These are phyloP conservation scores for Ammodramus savannarum DNA, from an alignment of 2,113 vertebrate species.

Conservation along the genomic window DNA sequence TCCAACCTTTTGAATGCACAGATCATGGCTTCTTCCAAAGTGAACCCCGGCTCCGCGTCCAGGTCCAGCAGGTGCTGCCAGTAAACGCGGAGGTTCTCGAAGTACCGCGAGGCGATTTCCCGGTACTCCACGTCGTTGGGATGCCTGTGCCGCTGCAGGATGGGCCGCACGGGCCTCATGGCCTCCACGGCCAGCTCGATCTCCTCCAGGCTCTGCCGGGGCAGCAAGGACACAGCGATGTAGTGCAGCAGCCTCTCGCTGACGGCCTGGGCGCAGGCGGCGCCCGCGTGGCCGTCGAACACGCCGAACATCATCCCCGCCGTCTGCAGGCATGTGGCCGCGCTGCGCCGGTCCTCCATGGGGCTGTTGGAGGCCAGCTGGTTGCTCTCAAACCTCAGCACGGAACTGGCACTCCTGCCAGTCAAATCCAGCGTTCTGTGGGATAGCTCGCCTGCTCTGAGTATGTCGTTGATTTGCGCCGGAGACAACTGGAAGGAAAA, in stretches of 20 bases:
- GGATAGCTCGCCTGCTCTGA: conserved; percentile 81
- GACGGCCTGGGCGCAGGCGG: conserved; percentile 89
- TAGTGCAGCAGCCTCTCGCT: conserved; percentile 91
- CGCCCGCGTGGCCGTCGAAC: conserved; percentile 92
- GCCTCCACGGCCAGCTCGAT: conserved; percentile 85
- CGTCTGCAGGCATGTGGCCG: conserved; percentile 85
- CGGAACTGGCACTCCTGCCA: conserved; percentile 70
- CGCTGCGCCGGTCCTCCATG: conserved; percentile 86
- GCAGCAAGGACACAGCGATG: conserved; percentile 86
- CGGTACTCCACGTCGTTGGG: conserved; percentile 79
- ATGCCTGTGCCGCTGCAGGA: conserved; percentile 89
- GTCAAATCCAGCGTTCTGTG: conserved; percentile 75
- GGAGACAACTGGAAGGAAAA: conserved; percentile 80
- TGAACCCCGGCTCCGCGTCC: conserved; percentile 79
- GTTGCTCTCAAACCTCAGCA: conserved; percentile 90
- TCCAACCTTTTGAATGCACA: conserved; percentile 90
- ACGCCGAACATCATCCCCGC: conserved; percentile 92
- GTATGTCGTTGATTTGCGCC: conserved; percentile 80
- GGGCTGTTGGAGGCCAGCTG: conserved; percentile 89
- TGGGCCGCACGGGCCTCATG: conserved; percentile 81
- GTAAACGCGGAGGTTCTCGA: conserved; percentile 88
- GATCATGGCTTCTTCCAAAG: conserved; percentile 80
- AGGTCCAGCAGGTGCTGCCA: conserved; percentile 91
- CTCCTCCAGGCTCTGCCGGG: conserved; percentile 81
- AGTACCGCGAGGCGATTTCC: conserved; percentile 82